Evolutionary conservation across 2,113 vertebrate species (phyloP), one percentile per base, ranked within the genome.

Genomic region (Hylia prasina): DNA sequence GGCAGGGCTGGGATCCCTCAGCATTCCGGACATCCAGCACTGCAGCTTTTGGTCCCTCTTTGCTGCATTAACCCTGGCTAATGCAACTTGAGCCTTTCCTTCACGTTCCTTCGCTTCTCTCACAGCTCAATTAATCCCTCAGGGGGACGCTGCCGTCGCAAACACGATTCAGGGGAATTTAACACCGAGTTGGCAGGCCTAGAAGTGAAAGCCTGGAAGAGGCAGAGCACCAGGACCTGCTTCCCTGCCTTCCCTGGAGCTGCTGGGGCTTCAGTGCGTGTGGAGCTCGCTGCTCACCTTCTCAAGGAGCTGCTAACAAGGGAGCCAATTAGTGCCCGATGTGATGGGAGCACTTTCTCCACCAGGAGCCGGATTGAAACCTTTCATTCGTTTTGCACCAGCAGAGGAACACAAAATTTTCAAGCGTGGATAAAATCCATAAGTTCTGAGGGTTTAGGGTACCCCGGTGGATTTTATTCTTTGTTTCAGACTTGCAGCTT

Each of bases 261-360:
- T 64, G 79, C 82, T 40, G 79, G 54, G 27, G 51, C 15, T 14
- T 4, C 21, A 3, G 31, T 9, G 22, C 27, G 5, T 0, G 5
- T 6, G 42, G 54, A n/a, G 19, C 37, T 66, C 16, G 9, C 54
- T 70, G 68, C 57, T 79, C n/a, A 45, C 35, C 50, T 69, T 10
- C 57, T 20, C 69, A 18, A 33, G 0, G 0, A 70, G 53, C 86
- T 60, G 70, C 91, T 91, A 53, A 63, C 82, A 19, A 88, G 89
- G 91, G 89, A 96, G 65, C 84, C 92, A 95, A 79, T 96, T 95
- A 97, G 61, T 69, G 66, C 61, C 35, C 33, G 75, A 15, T 50
- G 81, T 68, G 75, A 93, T 83, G 79, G 15, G 66, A 96, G 66
- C 72, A 16, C 66, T 73, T 80, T 25, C 73, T 53, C 80, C 66